Conservation (phyloP, 2,888 invertebrate species). For the Orgyia antiqua region DNA sequence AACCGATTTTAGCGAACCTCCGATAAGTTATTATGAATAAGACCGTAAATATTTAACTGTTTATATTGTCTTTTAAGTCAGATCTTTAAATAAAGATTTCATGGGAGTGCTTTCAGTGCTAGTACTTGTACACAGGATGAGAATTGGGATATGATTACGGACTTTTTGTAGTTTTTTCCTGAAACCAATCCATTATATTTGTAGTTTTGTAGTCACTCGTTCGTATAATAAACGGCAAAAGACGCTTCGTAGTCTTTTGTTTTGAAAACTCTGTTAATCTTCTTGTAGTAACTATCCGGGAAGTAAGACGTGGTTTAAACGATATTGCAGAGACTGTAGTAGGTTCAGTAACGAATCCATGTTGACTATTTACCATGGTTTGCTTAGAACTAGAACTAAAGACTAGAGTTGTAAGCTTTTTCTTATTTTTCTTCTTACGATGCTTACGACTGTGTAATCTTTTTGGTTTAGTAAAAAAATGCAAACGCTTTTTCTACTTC, state of each 20-base stretch:
- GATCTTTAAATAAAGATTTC: constrained; percentile 20
- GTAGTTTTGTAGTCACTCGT: constrained; percentile 18
- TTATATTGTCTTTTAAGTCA: too few relatives aligned
- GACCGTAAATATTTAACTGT: too few relatives aligned
- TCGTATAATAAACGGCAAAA: constrained; percentile 3
- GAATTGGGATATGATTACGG: neutral
- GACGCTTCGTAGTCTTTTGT: neutral
- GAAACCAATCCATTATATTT: constrained; percentile 48
- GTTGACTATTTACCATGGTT: neutral
- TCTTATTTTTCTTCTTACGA: neutral
- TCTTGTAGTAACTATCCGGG: neutral
- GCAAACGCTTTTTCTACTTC: neutral
- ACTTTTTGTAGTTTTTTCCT: constrained; percentile 26
- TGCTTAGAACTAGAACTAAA: too few relatives aligned
- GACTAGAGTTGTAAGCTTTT: constrained; percentile 1
- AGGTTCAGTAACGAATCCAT: neutral
- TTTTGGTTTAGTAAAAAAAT: neutral
- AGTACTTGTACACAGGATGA: constrained; percentile 7
- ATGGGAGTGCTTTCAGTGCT: constrained; percentile 17
- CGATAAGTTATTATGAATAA: too few relatives aligned
- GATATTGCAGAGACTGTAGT: constrained; percentile 7
- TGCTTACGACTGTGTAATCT: neutral
- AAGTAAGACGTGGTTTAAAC: constrained; percentile 5
- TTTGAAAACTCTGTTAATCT: neutral
- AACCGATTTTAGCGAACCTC: too few relatives aligned